These are phyloP conservation scores for Callinectes sapidus DNA, from an alignment of 2,888 invertebrate genomes.

Conservation along the genomic window DNA sequence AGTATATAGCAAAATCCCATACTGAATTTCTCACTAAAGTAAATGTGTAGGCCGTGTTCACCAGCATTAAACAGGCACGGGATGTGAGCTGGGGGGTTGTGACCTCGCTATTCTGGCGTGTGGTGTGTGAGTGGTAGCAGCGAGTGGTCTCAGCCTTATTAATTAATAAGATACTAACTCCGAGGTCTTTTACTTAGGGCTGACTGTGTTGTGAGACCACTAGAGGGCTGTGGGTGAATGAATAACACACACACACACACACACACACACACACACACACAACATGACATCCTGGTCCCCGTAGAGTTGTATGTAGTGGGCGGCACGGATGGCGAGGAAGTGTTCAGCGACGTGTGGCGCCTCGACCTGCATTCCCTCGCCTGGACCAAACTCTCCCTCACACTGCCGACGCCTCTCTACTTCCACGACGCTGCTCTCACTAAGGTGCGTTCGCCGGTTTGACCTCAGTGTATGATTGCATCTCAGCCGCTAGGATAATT, in stretches of 20 bases:
- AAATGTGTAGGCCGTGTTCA: too few relatives aligned
- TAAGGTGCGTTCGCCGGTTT: constrained; percentile 24
- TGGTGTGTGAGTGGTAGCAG: too few relatives aligned
- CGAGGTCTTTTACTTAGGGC: too few relatives aligned
- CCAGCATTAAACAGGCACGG: too few relatives aligned
- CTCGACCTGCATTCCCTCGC: constrained; percentile 84
- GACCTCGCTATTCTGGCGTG: too few relatives aligned
- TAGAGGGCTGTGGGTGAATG: too few relatives aligned
- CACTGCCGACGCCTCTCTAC: constrained; percentile 45
- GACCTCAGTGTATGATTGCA: neutral
- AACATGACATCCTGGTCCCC: neutral
- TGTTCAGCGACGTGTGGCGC: constrained; percentile 90
- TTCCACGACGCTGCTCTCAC: constrained; percentile 65
- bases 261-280: constrained; percentile 34
- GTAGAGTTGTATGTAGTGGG: constrained; percentile 84
- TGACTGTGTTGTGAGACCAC: too few relatives aligned
- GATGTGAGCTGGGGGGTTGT: too few relatives aligned
- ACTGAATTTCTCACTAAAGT: too few relatives aligned
- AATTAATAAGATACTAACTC: too few relatives aligned
- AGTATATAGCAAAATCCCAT: too few relatives aligned
- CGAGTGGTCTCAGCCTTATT: too few relatives aligned
- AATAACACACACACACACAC: neutral
- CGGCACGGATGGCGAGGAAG: constrained; percentile 82
- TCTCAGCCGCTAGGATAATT: neutral
- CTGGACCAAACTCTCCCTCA: constrained; percentile 81